A percentile compares a stretch with the other conserved stretches of the same genome.
phyloP scores from a whole-genome alignment of 2,888 invertebrate genomes.

The Rambutsinella grinnellia region DNA sequence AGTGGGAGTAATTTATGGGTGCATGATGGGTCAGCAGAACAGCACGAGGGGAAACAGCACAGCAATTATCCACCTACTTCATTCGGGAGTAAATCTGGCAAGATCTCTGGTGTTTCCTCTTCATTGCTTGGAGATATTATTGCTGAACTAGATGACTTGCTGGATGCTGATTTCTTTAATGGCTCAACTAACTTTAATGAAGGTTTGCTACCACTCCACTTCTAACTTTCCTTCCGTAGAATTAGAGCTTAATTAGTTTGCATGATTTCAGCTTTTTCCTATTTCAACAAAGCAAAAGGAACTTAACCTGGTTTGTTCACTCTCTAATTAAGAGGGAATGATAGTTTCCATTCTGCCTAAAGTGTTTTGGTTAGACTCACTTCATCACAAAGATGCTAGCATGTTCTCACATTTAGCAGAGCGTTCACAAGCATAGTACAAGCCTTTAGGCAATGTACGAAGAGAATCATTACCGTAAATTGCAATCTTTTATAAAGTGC shows the following conservation, averaged over 20 bases:
- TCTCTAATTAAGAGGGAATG: not conserved
- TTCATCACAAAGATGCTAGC: not conserved
- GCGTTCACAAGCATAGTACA: not conserved
- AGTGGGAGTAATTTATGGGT: constrained; percentile 3
- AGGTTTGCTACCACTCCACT: constrained; percentile 39
- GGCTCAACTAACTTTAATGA: constrained; percentile 32
- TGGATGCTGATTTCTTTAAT: constrained; percentile 62
- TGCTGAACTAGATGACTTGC: constrained; percentile 64
- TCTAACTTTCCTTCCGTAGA: not conserved
- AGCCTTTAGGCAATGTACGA: not conserved
- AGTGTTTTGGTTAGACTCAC: not conserved
- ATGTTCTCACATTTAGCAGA: not conserved
- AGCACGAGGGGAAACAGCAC: constrained; percentile 19
- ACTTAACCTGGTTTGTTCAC: not conserved
- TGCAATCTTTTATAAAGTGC: not conserved
- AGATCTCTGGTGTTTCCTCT: constrained; percentile 40
- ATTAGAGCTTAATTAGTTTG: too few species aligned
- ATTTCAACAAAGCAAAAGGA: too few species aligned
- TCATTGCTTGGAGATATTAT: constrained; percentile 64
- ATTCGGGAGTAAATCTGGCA: constrained; percentile 7
- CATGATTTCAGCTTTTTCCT: too few species aligned
- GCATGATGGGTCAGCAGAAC: not conserved
- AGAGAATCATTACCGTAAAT: not conserved
- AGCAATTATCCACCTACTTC: constrained; percentile 2
- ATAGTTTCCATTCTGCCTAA: not conserved